A percentile compares a stretch with the other conserved stretches of the same genome.
Conservation (phyloP, 2,797 vertebrate genomes). For the Cephalopachus bancanus region DNA sequence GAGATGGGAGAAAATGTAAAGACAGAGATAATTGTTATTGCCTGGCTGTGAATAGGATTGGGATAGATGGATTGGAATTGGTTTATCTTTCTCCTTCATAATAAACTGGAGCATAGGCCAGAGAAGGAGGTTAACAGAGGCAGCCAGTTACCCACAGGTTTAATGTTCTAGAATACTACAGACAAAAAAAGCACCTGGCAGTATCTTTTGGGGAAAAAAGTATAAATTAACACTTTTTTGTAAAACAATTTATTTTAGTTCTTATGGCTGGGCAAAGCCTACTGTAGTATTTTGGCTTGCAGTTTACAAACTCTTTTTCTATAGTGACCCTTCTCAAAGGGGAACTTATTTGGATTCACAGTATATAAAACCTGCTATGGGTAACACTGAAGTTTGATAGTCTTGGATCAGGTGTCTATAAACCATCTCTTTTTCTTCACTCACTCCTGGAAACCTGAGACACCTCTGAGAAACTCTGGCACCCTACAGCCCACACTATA, state of each 20-base stretch:
- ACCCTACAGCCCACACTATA: not conserved
- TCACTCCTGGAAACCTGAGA: not conserved
- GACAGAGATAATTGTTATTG: constrained; percentile 90
- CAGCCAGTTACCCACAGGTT: not conserved
- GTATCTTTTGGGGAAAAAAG: not conserved
- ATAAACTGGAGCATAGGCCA: constrained; percentile 81
- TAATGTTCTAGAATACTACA: constrained; percentile 8
- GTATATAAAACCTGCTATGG: not conserved
- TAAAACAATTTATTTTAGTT: constrained; percentile 37
- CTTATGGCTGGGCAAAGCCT: not conserved
- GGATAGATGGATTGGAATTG: constrained; percentile 89
- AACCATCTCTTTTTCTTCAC: not conserved
- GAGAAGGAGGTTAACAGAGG: not conserved
- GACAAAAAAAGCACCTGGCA: not conserved
- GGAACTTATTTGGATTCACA: not conserved
- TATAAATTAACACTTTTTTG: constrained; percentile 44
- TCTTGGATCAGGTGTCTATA: not conserved
- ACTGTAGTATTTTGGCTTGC: not conserved
- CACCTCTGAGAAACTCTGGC: not conserved
- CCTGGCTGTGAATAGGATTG: constrained; percentile 86
- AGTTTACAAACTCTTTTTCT: not conserved
- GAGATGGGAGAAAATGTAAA: constrained; percentile 89
- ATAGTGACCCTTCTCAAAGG: constrained; percentile 1
- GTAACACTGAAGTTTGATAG: not conserved
- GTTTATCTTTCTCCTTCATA: constrained; percentile 88